Base-by-base conservation (phyloP, 2,888 invertebrate species). In the Xylocampa areola region DNA sequence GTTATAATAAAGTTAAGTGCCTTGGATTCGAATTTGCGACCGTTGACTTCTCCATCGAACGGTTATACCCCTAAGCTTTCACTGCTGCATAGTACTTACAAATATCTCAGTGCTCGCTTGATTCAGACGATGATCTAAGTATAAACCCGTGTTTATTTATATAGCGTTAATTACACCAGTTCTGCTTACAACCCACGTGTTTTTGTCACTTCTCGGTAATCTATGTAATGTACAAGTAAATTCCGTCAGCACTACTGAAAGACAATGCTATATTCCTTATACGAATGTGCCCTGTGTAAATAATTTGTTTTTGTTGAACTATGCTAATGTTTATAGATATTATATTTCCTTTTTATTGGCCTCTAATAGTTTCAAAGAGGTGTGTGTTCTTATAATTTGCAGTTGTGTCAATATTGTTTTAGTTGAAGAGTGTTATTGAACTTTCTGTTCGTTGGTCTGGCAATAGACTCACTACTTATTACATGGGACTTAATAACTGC, bases 101-200 rank as follows among this genome's bases (percentile, higher is more conserved):
- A n/a, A n/a, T n/a, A 21, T 23, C 32, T 32, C 36, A 40, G 7
- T 36, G 7, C 6, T 11, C 51, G 47, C 17, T 50, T 39, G 21
- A 37, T 37, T 36, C n/a, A 32, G 17, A 17, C 30, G 30, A 29
- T 2, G 4, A 2, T 8, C 11, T 32, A 60, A 37, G 49, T 71
- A 59, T 52, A 64, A 54, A 33, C 53, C 21, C 29, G 63, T 66
- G 74, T 80, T 78, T 79, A 79, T 81, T 79, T 77, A 70, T 72
- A 58, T 47, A 68, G 54, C 54, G 60, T 73, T 74, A 77, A 78
- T 80, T 82, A 68, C 70, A 68, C 64, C 73, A 69, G 72, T 85
- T 86, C 86, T 81, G 52, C 60, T 80, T 83, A 83, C 66, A 59
- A 71, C 84, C 85, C 84, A 86, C 88, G 79, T 81, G 79, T 68